These are phyloP conservation scores for Pyralis farinalis DNA, from an alignment of 2,888 invertebrate genomes.

Conservation along the genomic window DNA sequence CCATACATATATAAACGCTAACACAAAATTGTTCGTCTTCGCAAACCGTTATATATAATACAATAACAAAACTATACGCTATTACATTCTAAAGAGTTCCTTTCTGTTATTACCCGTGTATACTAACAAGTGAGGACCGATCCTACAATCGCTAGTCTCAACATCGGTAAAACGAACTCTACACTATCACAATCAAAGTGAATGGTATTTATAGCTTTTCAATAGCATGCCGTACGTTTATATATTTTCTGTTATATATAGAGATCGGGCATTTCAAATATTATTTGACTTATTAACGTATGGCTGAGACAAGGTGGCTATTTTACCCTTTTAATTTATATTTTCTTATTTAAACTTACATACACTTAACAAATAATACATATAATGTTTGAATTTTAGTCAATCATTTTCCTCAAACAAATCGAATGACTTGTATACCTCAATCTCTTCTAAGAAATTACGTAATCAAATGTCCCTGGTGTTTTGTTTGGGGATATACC, in stretches of 20 bases:
- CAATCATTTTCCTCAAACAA: slow-evolving; percentile 7
- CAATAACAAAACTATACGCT: slow-evolving; percentile 12
- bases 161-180: slow-evolving; percentile 21
- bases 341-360: neutral
- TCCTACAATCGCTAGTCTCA: slow-evolving; percentile 72
- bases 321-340: slow-evolving; percentile 11
- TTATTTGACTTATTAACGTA: slow-evolving; percentile 8
- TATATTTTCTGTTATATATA: slow-evolving; percentile 6
- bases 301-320: slow-evolving; percentile 14
- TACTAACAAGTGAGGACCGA: slow-evolving; percentile 48
- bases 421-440: neutral
- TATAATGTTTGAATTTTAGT: neutral
- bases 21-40: slow-evolving; percentile 22
- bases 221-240: slow-evolving; percentile 10
- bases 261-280: slow-evolving; percentile 8
- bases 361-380: neutral
- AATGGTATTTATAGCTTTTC: slow-evolving; percentile 9
- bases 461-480: neutral
- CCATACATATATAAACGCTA: slow-evolving; percentile 24
- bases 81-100: slow-evolving; percentile 4
- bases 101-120: neutral
- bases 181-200: too few relatives aligned
- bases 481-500: neutral
- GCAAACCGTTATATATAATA: slow-evolving; percentile 6
- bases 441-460: neutral